These are phyloP conservation scores for Neogale vison DNA, from an alignment of 2,113 vertebrate species.

Conservation along the genomic window DNA sequence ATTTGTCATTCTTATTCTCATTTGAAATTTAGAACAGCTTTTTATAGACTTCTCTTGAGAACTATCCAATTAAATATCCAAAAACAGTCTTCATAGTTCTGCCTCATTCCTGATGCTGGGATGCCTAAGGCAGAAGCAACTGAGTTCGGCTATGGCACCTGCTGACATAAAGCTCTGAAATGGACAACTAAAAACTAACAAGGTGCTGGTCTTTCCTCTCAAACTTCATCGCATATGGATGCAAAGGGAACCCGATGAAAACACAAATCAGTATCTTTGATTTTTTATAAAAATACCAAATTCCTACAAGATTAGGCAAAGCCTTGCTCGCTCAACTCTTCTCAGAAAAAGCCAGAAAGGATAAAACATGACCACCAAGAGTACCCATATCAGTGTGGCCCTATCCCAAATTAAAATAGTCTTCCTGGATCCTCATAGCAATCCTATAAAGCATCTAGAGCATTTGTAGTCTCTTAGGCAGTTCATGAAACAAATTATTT, in stretches of 20 bases:
- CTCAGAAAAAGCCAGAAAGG: background rate
- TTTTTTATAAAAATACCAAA: constrained; percentile 5
- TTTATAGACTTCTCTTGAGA: background rate
- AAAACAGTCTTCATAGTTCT: background rate
- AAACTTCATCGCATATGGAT: background rate
- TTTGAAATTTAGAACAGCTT: constrained; percentile 21
- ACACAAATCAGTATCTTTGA: background rate
- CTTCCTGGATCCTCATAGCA: background rate
- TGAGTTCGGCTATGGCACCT: background rate
- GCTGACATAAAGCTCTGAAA: background rate
- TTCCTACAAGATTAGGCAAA: background rate
- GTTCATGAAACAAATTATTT: background rate
- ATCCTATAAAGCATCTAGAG: background rate
- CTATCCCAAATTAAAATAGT: background rate
- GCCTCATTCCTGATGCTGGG: background rate
- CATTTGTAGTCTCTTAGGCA: background rate
- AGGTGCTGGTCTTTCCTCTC: background rate
- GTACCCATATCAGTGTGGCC: background rate
- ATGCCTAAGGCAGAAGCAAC: background rate
- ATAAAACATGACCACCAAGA: background rate
- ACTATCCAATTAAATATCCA: background rate
- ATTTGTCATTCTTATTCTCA: background rate
- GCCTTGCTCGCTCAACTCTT: background rate
- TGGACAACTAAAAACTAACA: background rate
- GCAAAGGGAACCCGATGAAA: background rate